These are phyloP conservation scores for Mimas tiliae DNA, from an alignment of 2,888 invertebrate genomes.

Conservation along the genomic window DNA sequence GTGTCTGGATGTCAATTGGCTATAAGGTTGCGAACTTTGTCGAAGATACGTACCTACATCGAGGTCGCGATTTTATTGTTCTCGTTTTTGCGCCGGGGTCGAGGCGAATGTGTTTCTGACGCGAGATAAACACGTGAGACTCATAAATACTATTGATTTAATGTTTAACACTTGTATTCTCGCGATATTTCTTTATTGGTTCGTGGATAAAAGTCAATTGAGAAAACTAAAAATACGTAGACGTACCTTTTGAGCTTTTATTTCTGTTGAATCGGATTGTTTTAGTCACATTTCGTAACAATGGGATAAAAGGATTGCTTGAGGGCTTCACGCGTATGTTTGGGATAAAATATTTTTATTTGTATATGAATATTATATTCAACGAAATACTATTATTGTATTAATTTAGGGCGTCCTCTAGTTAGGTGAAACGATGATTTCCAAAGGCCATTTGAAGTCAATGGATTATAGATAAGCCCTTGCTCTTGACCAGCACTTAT, in stretches of 20 bases:
- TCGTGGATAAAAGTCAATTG: slow-evolving; percentile 23
- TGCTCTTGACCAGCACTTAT: too few species aligned
- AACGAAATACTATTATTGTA: not conserved
- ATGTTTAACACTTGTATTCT: slow-evolving; percentile 31
- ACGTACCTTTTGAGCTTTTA: slow-evolving; percentile 16
- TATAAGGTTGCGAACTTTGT: slow-evolving; percentile 73
- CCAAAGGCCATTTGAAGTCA: not conserved
- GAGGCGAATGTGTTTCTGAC: slow-evolving; percentile 56
- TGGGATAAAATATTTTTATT: slow-evolving; percentile 4
- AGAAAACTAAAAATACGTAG: slow-evolving; percentile 22
- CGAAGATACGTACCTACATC: slow-evolving; percentile 45
- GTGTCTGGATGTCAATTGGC: slow-evolving; percentile 80
- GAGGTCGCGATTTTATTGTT: slow-evolving; percentile 56
- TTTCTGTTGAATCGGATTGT: not conserved
- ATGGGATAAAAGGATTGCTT: slow-evolving; percentile 17
- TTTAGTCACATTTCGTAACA: slow-evolving; percentile 2
- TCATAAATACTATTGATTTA: slow-evolving; percentile 39
- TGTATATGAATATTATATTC: not conserved
- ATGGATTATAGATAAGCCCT: not conserved
- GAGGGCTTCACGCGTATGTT: not conserved
- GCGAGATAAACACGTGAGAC: slow-evolving; percentile 54
- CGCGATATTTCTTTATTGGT: slow-evolving; percentile 27
- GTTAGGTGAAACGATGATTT: not conserved
- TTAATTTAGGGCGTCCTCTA: not conserved
- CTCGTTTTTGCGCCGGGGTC: slow-evolving; percentile 55